These are phyloP conservation scores for Syritta pipiens DNA, from an alignment of 2,888 invertebrate genomes.

Conservation along the genomic window DNA sequence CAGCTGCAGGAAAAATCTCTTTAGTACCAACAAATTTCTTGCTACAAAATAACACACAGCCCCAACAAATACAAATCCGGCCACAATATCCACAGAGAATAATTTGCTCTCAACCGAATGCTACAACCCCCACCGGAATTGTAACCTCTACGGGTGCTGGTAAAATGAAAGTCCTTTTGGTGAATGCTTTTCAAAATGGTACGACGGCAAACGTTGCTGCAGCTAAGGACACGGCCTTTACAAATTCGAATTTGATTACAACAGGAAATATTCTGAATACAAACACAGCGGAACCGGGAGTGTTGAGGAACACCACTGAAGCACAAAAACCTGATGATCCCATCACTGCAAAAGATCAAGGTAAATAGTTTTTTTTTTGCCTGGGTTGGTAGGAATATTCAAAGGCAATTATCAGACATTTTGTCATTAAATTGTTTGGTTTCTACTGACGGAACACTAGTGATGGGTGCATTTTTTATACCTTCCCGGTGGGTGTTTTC, in stretches of 20 bases:
- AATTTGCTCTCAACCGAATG: constrained; percentile 60
- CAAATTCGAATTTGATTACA: constrained; percentile 12
- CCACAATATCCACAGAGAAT: constrained; percentile 69
- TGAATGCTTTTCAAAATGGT: constrained; percentile 73
- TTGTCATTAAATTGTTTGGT: no score
- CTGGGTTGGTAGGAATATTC: no score
- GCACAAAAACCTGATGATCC: constrained; percentile 14
- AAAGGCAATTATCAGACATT: no score
- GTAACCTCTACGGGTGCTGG: constrained; percentile 74
- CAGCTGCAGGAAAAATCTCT: constrained; percentile 75
- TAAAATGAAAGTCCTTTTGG: constrained; percentile 78
- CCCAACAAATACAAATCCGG: constrained; percentile 61
- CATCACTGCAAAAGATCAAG: constrained; percentile 3
- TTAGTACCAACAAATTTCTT: constrained; percentile 79
- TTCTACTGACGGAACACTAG: no score
- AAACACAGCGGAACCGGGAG: background rate
- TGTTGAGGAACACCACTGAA: constrained; percentile 8
- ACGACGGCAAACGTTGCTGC: constrained; percentile 7
- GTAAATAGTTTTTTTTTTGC: constrained; percentile 35
- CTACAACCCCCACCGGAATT: constrained; percentile 66
- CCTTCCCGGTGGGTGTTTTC: no score
- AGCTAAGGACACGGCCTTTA: constrained; percentile 20
- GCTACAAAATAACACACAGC: constrained; percentile 74
- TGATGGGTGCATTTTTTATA: no score
- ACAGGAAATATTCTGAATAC: constrained; percentile 9